Evolutionary conservation across 2,888 invertebrate species (phyloP).

Genomic region (Therioaphis trifolii): DNA sequence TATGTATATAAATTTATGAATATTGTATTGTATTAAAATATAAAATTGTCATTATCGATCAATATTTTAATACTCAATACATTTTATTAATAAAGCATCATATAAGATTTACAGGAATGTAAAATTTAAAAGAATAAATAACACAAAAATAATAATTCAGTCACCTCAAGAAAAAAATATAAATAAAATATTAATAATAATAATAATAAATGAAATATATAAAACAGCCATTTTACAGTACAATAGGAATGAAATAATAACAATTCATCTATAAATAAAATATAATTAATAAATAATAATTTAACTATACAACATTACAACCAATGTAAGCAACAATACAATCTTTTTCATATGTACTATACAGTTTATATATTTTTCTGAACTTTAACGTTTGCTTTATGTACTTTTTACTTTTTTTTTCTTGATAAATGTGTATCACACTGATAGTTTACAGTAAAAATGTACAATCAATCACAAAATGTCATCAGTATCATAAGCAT

Average conservation of each 20-base stretch:
- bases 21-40: neutral
- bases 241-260: conserved; percentile 18
- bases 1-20: neutral
- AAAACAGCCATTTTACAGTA: conserved; percentile 15
- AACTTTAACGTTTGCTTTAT: neutral
- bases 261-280: conserved; percentile 4
- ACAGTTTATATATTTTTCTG: neutral
- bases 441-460: neutral
- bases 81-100: conserved; percentile 21
- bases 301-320: conserved; percentile 9
- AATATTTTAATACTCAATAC: conserved; percentile 5
- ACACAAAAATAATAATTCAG: conserved; percentile 31
- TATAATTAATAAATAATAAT: conserved; percentile 31
- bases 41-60: neutral
- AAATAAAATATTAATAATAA: too few species aligned
- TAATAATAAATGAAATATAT: conserved; percentile 3
- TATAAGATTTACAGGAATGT: conserved; percentile 47
- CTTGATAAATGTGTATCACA: neutral
- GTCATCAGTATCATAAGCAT: neutral
- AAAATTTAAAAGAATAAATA: conserved; percentile 50
- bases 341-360: neutral
- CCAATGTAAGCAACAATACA: conserved; percentile 5
- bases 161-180: conserved; percentile 31
- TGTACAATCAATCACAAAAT: neutral
- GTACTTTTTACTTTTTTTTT: neutral